These are phyloP conservation scores for Vicugna pacos DNA, from an alignment of 2,113 vertebrate species.

Conservation along the genomic window DNA sequence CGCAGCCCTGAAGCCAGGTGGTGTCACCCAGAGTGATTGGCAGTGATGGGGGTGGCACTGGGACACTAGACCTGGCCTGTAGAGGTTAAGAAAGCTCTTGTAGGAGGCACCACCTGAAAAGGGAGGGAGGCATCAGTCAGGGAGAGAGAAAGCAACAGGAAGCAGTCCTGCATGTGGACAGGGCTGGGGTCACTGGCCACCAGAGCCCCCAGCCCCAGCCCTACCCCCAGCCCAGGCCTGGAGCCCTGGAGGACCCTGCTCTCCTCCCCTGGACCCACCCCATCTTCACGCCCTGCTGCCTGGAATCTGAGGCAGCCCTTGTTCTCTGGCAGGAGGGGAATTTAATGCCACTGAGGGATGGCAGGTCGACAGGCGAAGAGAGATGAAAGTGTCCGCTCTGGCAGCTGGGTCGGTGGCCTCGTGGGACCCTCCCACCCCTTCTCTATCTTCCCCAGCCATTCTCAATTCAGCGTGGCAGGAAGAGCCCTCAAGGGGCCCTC, in stretches of 20 bases:
- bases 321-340: constrained; percentile 72
- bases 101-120: neutral
- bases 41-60: neutral
- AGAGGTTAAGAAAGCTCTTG: neutral
- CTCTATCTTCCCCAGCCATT: neutral
- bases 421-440: neutral
- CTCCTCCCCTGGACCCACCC: constrained; percentile 40
- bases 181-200: neutral
- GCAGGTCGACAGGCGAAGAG: constrained; percentile 72
- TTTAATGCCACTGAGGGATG: constrained; percentile 75
- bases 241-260: neutral
- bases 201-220: neutral
- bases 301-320: constrained; percentile 78
- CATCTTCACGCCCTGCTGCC: constrained; percentile 72
- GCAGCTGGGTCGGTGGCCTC: constrained; percentile 57
- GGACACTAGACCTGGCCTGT: neutral
- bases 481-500: constrained; percentile 7
- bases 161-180: neutral
- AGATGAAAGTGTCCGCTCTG: constrained; percentile 73
- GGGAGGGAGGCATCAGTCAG: neutral
- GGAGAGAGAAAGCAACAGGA: neutral
- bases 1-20: neutral
- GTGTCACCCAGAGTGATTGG: neutral
- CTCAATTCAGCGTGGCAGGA: neutral
- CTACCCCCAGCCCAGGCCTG: neutral